These are phyloP conservation scores for Parasteatoda lunata DNA, from an alignment of 2,888 invertebrate species.

Conservation along the genomic window DNA sequence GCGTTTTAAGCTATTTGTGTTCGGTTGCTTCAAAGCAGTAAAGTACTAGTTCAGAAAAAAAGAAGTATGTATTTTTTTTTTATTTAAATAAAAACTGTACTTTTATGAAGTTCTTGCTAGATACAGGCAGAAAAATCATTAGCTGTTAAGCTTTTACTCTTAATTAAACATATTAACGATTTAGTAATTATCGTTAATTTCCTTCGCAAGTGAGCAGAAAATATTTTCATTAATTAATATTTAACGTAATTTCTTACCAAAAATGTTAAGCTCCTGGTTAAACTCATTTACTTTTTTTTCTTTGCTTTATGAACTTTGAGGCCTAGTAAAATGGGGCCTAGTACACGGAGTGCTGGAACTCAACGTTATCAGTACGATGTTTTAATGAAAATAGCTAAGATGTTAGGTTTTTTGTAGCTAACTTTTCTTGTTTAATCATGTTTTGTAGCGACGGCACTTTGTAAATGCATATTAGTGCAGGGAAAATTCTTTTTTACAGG, in stretches of 20 bases:
- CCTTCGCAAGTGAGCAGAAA: constrained; percentile 47
- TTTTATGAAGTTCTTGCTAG: constrained; percentile 17
- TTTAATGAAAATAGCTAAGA: neutral
- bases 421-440: too few relatives aligned
- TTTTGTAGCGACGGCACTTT: too few relatives aligned
- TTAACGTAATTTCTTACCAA: constrained; percentile 44
- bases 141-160: constrained; percentile 49
- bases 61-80: neutral
- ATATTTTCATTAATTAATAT: constrained; percentile 62
- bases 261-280: constrained; percentile 26
- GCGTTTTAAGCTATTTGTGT: neutral
- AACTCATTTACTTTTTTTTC: constrained; percentile 36
- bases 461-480: too few relatives aligned
- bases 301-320: too few relatives aligned
- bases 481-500: too few relatives aligned
- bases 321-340: neutral
- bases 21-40: constrained; percentile 4
- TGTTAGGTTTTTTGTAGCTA: too few relatives aligned
- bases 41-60: constrained; percentile 5
- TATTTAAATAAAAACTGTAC: constrained; percentile 20
- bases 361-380: neutral
- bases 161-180: constrained; percentile 61
- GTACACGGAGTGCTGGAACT: neutral
- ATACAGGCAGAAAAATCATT: constrained; percentile 50
- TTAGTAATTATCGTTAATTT: constrained; percentile 60